These are phyloP conservation scores for Trypoxylus dichotomus DNA, from an alignment of 1,140 invertebrate species.

Conservation along the genomic window DNA sequence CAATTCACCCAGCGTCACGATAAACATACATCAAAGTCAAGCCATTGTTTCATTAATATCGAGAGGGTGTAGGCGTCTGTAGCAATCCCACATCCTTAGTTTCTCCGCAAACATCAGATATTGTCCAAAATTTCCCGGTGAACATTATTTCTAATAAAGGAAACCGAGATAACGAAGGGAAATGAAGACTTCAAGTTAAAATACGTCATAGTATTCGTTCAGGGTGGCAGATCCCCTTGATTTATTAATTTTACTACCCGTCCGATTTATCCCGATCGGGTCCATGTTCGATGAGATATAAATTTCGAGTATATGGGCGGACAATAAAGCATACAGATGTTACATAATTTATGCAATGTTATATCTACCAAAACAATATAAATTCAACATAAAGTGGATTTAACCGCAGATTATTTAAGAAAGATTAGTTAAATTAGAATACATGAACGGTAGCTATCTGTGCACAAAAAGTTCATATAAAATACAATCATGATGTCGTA, in stretches of 20 bases:
- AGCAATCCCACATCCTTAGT: background rate
- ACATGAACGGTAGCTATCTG: too few species aligned
- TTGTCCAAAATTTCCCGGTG: background rate
- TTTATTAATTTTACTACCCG: constrained; percentile 12
- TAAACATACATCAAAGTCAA: constrained; percentile 18
- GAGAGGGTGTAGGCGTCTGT: background rate
- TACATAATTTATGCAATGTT: background rate
- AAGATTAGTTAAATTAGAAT: too few species aligned
- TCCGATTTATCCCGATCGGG: background rate
- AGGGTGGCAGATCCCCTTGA: background rate
- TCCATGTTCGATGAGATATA: background rate
- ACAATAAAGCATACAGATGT: background rate
- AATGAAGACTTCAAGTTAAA: constrained; percentile 11
- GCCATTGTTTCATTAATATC: constrained; percentile 20
- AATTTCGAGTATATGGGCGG: background rate
- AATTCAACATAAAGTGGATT: background rate
- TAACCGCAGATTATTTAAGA: background rate
- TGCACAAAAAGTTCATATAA: too few species aligned
- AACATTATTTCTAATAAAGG: constrained; percentile 24
- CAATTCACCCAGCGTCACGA: background rate
- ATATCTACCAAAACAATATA: background rate
- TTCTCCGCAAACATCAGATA: background rate
- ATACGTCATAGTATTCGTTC: background rate
- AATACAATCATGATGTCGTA: too few species aligned
- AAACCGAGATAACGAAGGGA: constrained; percentile 13